phyloP scores from a whole-genome alignment of 2,797 vertebrate species.

The Crenichthys baileyi region DNA sequence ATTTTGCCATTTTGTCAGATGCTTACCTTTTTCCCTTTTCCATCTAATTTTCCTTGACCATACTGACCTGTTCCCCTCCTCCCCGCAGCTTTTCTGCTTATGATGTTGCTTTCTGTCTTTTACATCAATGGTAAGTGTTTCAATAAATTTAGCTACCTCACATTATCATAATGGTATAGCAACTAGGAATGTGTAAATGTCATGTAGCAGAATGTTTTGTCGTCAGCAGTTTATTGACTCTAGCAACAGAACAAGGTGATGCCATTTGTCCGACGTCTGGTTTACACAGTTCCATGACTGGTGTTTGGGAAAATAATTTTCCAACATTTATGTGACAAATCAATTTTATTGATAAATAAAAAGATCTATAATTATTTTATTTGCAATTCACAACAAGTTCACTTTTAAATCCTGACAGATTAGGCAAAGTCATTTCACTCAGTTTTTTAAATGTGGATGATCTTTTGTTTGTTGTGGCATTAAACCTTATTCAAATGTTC shows the following conservation, averaged over 20 bases:
- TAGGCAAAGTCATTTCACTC: neutral
- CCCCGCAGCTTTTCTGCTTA: too few species aligned
- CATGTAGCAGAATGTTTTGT: slow-evolving; percentile 53
- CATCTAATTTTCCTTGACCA: too few species aligned
- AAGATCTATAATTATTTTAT: neutral
- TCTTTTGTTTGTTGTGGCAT: neutral
- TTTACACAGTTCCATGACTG: neutral
- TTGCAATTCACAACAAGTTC: neutral
- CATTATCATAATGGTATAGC: slow-evolving; percentile 12
- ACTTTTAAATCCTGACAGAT: neutral
- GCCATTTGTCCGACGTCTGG: slow-evolving; percentile 39
- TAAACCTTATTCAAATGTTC: neutral
- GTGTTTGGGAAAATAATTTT: neutral
- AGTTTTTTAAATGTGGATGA: neutral
- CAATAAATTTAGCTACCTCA: neutral
- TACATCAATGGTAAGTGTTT: too few species aligned
- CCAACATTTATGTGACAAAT: too few species aligned
- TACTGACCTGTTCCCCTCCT: too few species aligned
- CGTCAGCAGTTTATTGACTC: slow-evolving; percentile 55
- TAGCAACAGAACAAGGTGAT: slow-evolving; percentile 41
- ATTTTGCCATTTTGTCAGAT: too few species aligned
- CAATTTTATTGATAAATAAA: too few species aligned
- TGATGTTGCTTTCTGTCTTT: too few species aligned
- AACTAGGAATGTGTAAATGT: slow-evolving; percentile 54
- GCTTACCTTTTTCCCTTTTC: too few species aligned